Percentiles rank a stretch among this genome's conserved stretches.
Conservation (phyloP, 2,797 vertebrate genomes). For the Anisognathus igniventris region DNA sequence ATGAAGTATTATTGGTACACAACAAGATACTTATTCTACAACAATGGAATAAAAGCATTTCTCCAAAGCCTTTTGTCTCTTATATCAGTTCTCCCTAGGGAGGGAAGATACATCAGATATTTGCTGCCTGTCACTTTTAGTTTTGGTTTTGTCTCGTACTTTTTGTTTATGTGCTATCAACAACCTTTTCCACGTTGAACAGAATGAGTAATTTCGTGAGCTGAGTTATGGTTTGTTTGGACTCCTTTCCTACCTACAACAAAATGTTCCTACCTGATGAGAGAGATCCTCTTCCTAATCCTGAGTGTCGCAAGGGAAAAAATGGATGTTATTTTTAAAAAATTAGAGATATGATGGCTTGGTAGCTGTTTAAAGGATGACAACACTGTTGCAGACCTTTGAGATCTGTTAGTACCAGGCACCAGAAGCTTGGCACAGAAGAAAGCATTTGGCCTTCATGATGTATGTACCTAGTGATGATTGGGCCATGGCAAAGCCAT, state of each 20-base stretch:
- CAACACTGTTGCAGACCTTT: neutral
- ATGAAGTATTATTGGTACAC: slow-evolving; percentile 6
- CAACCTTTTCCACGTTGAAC: neutral
- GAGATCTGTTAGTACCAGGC: neutral
- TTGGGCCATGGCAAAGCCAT: neutral
- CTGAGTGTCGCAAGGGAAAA: neutral
- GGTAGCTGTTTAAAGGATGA: neutral
- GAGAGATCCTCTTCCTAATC: neutral
- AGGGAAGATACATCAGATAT: neutral
- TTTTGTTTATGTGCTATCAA: neutral
- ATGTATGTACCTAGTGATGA: neutral
- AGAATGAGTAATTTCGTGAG: neutral
- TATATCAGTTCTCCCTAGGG: neutral
- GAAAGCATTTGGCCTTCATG: neutral
- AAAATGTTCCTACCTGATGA: neutral
- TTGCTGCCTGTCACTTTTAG: neutral
- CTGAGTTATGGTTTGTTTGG: neutral
- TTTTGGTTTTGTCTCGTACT: neutral
- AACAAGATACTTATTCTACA: neutral
- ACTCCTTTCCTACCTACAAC: neutral
- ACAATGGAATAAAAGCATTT: neutral
- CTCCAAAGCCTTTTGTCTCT: slow-evolving; percentile 46
- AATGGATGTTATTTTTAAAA: neutral
- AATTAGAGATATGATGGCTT: neutral
- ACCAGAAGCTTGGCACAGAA: neutral